phyloP scores from a whole-genome alignment of 2,888 invertebrate species.

The Dione juno region DNA sequence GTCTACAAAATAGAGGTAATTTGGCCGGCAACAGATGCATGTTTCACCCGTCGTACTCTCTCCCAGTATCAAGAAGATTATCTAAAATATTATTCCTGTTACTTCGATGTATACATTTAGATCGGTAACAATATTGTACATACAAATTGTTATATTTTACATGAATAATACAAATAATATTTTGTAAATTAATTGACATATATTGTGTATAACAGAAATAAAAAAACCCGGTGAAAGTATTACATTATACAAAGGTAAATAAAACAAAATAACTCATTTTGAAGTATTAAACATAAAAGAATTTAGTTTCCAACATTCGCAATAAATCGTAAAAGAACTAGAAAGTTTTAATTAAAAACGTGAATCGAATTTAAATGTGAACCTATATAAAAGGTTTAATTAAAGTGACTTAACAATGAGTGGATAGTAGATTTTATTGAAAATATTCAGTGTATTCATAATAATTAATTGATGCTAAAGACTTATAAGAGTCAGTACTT shows the following conservation, averaged over 20 bases:
- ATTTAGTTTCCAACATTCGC: slow-evolving; percentile 35
- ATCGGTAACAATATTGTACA: too few species aligned
- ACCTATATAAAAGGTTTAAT: slow-evolving; percentile 41
- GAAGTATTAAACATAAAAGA: slow-evolving; percentile 28
- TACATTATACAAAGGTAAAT: background rate
- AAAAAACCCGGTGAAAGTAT: too few species aligned
- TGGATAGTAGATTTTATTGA: slow-evolving; percentile 26
- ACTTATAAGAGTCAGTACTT: background rate
- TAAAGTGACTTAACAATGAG: slow-evolving; percentile 37
- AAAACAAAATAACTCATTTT: background rate
- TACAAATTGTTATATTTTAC: too few species aligned
- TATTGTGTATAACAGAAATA: background rate
- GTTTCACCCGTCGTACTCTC: slow-evolving; percentile 24
- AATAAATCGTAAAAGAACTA: slow-evolving; percentile 44
- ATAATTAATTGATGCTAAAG: background rate
- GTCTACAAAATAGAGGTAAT: slow-evolving; percentile 22
- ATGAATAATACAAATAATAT: too few species aligned
- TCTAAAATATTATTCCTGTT: slow-evolving; percentile 23
- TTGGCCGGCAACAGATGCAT: slow-evolving; percentile 17
- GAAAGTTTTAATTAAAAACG: slow-evolving; percentile 47
- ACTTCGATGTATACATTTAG: background rate
- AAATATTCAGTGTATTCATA: slow-evolving; percentile 24
- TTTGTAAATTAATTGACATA: background rate
- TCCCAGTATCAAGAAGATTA: slow-evolving; percentile 25
- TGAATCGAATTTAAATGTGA: slow-evolving; percentile 43